Evolutionary conservation across 2,113 vertebrate species (phyloP), one percentile per base, ranked within the genome.

Genomic region (Nibea albiflora): DNA sequence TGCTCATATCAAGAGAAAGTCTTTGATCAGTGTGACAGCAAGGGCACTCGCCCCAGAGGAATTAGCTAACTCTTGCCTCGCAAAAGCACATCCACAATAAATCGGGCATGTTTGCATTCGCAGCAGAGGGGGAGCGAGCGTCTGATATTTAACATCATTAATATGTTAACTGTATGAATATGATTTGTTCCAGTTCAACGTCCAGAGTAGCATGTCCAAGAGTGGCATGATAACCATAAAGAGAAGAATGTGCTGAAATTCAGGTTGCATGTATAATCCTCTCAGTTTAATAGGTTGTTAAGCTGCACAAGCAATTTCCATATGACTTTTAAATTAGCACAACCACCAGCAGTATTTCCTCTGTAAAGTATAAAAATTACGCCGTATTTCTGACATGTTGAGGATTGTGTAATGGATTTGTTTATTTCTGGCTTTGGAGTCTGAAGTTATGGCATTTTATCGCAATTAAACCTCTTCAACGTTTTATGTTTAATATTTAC

Each of bases 11-110:
- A 92, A 91, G 77, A 78, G 78, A 88, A 85, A 87, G 82, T 84
- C 91, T 93, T 91, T 92, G 92, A 93, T 93, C 92, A 89, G 86
- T 89, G 85, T 92, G 92, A 93, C 92, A 92, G 92, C 83, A 92
- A 90, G 92, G 91, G 86, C 90, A 89, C 91, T 92, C 81, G 92
- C 92, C 92, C 86, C 84, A 46, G 24, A 93, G 92, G 90, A 93
- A 92, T 93, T 88, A 91, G 85, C 92, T 68, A 90, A 89, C 91
- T 91, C 92, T 83, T 86, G 87, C 87, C 74, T 92, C 63, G 85
- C 87, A 89, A 92, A 93, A 90, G 93, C 85, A 89, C 93, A 94
- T 85, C 83, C 92, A 90, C 89, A 81, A 76, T 89, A 83, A 91
- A 90, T 90, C 89, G 77, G 78, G 83, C 82, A 4, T 78, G 80